Conservation (phyloP, 2,888 invertebrate genomes). For the Uloborus plumipes region DNA sequence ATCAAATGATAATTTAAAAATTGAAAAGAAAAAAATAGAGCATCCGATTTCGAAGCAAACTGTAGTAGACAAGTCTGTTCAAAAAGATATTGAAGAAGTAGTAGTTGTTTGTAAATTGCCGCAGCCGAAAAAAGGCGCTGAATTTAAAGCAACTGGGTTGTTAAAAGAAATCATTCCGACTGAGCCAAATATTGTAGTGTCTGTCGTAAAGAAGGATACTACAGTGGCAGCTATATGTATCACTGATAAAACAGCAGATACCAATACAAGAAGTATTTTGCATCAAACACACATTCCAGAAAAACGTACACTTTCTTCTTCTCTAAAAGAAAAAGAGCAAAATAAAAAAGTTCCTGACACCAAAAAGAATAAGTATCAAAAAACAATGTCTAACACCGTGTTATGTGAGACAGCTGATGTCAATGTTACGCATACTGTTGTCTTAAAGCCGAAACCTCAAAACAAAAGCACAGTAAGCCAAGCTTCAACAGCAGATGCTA, state of each 20-base stretch:
- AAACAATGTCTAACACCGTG: too few species aligned
- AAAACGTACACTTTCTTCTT: conserved; percentile 1
- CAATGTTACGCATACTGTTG: conserved; percentile 33
- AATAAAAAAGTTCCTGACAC: not conserved
- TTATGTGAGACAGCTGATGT: conserved; percentile 12
- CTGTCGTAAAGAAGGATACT: conserved; percentile 15
- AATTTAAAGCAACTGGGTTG: not conserved
- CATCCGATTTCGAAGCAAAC: too few species aligned
- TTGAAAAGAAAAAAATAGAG: too few species aligned
- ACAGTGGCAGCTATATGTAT: not conserved
- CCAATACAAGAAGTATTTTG: too few species aligned
- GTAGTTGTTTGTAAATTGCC: conserved; percentile 50
- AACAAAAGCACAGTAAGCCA: not conserved
- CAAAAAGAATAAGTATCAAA: not conserved
- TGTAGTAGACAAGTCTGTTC: not conserved
- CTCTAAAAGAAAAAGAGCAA: not conserved
- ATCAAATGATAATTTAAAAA: too few species aligned
- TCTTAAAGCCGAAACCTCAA: conserved; percentile 32
- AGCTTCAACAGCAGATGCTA: not conserved
- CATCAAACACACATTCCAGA: conserved; percentile 25
- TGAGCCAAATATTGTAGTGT: conserved; percentile 38
- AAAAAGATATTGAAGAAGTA: conserved; percentile 28
- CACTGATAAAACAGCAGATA: too few species aligned
- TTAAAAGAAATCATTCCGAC: conserved; percentile 28
- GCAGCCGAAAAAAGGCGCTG: conserved; percentile 9